A percentile compares a stretch with the other conserved stretches of the same genome.
Evolutionary conservation across 2,797 vertebrate species (phyloP).

Genomic region (Sardinella longiceps): DNA sequence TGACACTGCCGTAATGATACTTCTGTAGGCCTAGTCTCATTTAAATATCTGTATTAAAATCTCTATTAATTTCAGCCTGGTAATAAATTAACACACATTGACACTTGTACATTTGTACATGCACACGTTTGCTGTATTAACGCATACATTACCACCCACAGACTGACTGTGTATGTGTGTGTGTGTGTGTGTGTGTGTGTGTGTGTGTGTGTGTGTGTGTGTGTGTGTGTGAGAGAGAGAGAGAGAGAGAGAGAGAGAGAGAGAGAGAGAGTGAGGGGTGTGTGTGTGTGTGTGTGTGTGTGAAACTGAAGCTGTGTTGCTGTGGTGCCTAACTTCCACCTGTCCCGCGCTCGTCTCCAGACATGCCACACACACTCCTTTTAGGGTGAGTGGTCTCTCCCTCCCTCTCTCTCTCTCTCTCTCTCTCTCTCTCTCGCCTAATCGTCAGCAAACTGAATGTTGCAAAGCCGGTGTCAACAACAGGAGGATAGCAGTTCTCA

Average conservation of each 20-base stretch:
- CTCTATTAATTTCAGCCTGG: neutral
- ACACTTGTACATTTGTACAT: neutral
- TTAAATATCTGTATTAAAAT: neutral
- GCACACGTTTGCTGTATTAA: neutral
- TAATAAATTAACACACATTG: neutral
- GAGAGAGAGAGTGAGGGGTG: neutral
- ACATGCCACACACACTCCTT: conserved; percentile 84
- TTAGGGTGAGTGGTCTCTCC: conserved; percentile 67
- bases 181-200: conserved; percentile 23
- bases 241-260: neutral
- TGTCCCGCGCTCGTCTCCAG: conserved; percentile 83
- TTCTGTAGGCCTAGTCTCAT: neutral
- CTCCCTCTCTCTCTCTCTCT: conserved; percentile 43
- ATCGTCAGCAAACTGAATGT: conserved; percentile 12
- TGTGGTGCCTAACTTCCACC: conserved; percentile 74
- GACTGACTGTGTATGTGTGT: neutral
- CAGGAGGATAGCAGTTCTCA: conserved; percentile 30
- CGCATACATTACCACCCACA: neutral
- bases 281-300: conserved; percentile 39
- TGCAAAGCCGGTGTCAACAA: conserved; percentile 62
- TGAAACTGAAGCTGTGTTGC: conserved; percentile 65
- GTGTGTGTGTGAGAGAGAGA: conserved; percentile 8
- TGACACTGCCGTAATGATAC: neutral
- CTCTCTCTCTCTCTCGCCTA: conserved; percentile 33
- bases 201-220: conserved; percentile 20